A percentile compares a stretch with the other conserved stretches of the same genome.
Conservation (phyloP, 2,797 vertebrate genomes). For the Nannoperca obscura region DNA sequence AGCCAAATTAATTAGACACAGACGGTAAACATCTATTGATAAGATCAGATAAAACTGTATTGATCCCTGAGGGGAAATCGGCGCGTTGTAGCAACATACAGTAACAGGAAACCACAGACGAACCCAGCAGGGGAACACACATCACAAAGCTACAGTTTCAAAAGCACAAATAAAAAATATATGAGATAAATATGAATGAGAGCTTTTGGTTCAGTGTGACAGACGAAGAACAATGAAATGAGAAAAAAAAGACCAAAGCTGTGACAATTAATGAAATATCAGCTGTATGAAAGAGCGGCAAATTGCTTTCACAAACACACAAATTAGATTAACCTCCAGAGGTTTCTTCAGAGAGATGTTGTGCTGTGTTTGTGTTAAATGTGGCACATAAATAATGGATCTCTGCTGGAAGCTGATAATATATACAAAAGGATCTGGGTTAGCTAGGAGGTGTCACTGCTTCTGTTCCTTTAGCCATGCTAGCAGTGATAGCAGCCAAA, state of each 20-base stretch:
- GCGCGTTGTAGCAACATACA: slow-evolving; percentile 27
- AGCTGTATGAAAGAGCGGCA: slow-evolving; percentile 55
- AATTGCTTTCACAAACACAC: slow-evolving; percentile 43
- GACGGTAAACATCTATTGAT: slow-evolving; percentile 73
- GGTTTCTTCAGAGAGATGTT: background rate
- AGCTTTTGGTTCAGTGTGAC: slow-evolving; percentile 32
- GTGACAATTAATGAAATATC: slow-evolving; percentile 53
- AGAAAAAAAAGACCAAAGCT: slow-evolving; percentile 39
- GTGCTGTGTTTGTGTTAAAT: slow-evolving; percentile 14
- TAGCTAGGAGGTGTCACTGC: slow-evolving; percentile 6
- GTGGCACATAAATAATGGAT: slow-evolving; percentile 57
- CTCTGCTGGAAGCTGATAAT: slow-evolving; percentile 62
- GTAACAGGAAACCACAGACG: slow-evolving; percentile 27
- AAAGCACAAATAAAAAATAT: slow-evolving; percentile 6
- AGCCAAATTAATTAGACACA: slow-evolving; percentile 73
- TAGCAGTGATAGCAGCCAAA: background rate
- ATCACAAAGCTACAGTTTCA: background rate
- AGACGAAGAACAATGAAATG: slow-evolving; percentile 37
- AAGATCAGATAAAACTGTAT: slow-evolving; percentile 72
- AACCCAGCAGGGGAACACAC: background rate
- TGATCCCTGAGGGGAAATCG: slow-evolving; percentile 65
- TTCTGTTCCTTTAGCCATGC: slow-evolving; percentile 1
- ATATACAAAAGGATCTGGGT: slow-evolving; percentile 11
- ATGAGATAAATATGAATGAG: slow-evolving; percentile 37
- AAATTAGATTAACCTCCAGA: slow-evolving; percentile 67